Base-by-base conservation (phyloP, 2,797 vertebrate species). In the Gallirallus australis region DNA sequence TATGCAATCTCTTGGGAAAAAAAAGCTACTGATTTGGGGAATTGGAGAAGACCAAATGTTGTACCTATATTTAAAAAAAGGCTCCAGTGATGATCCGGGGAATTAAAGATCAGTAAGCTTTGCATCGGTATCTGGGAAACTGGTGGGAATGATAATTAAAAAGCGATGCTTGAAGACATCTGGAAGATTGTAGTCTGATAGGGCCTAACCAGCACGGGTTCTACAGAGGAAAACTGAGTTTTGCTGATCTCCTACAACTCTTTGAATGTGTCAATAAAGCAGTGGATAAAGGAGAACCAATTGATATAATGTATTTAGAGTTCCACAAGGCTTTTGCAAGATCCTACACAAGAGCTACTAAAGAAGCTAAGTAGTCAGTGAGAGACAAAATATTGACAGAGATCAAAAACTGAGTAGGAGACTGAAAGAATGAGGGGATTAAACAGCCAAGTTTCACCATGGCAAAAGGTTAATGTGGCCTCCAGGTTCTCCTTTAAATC, bases 51-150 rank as follows among this genome's bases (percentile, higher is more conserved):
- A 92, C 93, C 94, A 95, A 95, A 95, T 97, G 94, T 91, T 96
- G 93, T 95, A 95, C 93, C 95, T 96, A 87, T 96, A 94, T 96
- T 93, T 95, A 93, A 96, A 96, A 95, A 89, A 95, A 83, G 86
- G 47, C 86, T 95, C 69, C 84, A 87, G 83, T 61, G 61, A 90
- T 92, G 95, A 95, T 95, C 95, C 0, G 2, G 93, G 95, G 93
- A 96, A 96, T 96, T 97, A 95, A 89, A 89, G 94, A 92, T 89
- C 93, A 89, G 86, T 56, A 89, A 94, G 83, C 92, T 96, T 90
- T 92, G 89, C 93, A 81, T 95, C 93, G 94, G 83, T 93, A 79
- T 86, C 90, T 90, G 81, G 53, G 89, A 87, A 94, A 94, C 79
- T 87, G 83, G 57, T 82, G 63, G 86, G 86, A 91, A 89, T 24